phyloP scores from a whole-genome alignment of 1,140 invertebrate species.

The Bombyx mori region DNA sequence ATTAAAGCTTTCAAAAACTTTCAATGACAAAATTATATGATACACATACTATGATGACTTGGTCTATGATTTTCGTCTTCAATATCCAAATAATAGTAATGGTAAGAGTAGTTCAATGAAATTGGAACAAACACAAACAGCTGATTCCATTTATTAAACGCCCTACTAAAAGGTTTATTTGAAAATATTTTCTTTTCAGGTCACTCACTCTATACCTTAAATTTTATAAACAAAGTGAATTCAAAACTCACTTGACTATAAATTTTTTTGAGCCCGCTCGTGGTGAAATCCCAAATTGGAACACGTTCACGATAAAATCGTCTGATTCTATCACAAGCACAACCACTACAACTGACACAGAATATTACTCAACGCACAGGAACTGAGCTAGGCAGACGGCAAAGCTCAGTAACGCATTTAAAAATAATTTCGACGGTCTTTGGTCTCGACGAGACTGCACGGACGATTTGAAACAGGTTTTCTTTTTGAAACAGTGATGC shows the following conservation, averaged over 20 bases:
- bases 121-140: too few species aligned
- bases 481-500: conserved; percentile 30
- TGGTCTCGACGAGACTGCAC: conserved; percentile 26
- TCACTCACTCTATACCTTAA: too few species aligned
- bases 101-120: too few species aligned
- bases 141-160: too few species aligned
- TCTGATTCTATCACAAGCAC: conserved; percentile 61
- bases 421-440: conserved; percentile 20
- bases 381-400: conserved; percentile 39
- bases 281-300: conserved; percentile 66
- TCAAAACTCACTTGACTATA: conserved; percentile 63
- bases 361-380: conserved; percentile 61
- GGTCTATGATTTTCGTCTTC: too few species aligned
- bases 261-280: conserved; percentile 67
- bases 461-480: conserved; percentile 42
- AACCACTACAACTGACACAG: conserved; percentile 61
- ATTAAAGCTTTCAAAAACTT: too few species aligned
- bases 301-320: conserved; percentile 62
- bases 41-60: too few species aligned
- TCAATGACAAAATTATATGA: too few species aligned
- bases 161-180: too few species aligned
- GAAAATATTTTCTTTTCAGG: too few species aligned
- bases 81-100: too few species aligned
- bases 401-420: conserved; percentile 15
- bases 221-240: background rate